Conservation (phyloP, 37 sponge, comb jelly and placozoan genomes). For the Agelas oroides region DNA sequence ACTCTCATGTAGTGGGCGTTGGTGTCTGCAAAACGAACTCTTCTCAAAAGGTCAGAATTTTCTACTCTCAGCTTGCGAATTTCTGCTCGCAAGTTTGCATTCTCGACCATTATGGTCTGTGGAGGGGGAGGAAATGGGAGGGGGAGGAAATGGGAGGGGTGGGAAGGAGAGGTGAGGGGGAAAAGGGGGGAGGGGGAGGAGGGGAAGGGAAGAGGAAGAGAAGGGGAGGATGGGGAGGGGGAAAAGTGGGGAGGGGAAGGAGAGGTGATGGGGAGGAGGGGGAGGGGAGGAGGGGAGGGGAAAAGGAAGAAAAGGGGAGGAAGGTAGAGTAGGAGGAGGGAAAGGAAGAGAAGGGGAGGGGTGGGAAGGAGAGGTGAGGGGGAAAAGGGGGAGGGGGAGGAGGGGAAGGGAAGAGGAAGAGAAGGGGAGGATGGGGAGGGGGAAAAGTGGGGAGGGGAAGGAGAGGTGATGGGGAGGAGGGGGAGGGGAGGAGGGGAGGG, state of each 20-base stretch:
- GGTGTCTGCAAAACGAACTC: conserved; percentile 57
- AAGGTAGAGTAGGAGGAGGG: no score
- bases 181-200: neutral
- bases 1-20: conserved; percentile 88
- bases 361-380: conserved; percentile 3
- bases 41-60: conserved; percentile 65
- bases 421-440: no score
- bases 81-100: conserved; percentile 79
- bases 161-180: neutral
- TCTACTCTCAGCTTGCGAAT: conserved; percentile 65
- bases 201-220: neutral
- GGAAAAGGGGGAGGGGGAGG: no score
- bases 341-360: neutral
- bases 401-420: no score
- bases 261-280: no score
- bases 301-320: no score
- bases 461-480: no score
- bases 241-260: no score
- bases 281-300: no score
- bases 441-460: no score
- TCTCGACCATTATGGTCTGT: conserved; percentile 80
- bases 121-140: neutral
- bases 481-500: no score
- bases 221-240: no score
- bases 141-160: neutral